Percentiles rank a stretch among this genome's conserved stretches.
Conservation (phyloP, 2,888 invertebrate species). For the Drosophila imparisetae region DNA sequence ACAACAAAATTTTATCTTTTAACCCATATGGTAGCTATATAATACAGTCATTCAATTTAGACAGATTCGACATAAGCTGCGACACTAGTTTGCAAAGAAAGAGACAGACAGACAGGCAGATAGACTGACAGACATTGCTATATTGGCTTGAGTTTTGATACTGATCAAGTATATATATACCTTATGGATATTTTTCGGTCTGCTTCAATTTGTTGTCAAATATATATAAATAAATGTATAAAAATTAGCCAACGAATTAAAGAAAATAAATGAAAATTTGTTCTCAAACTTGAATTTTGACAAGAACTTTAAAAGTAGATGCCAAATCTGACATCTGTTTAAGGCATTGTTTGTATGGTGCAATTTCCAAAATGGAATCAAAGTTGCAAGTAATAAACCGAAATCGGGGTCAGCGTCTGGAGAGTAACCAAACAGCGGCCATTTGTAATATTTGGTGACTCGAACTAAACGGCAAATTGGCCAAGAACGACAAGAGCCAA, state of each 20-base stretch:
- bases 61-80: background rate
- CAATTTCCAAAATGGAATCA: conserved; percentile 40
- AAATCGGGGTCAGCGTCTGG: conserved; percentile 53
- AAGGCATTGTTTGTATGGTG: background rate
- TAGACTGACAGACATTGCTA: background rate
- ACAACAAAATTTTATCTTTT: no score
- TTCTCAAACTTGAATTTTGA: background rate
- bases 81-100: no score
- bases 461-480: conserved; percentile 52
- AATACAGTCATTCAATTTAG: background rate
- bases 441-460: conserved; percentile 40
- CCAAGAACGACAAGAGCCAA: conserved; percentile 64
- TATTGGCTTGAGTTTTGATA: background rate
- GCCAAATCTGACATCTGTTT: background rate
- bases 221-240: no score
- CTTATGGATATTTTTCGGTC: background rate
- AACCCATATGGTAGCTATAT: background rate
- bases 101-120: background rate
- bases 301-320: background rate
- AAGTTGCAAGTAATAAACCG: conserved; percentile 24
- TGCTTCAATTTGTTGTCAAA: no score
- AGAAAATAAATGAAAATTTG: background rate
- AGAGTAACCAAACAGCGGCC: conserved; percentile 12
- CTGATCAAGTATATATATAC: background rate
- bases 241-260: background rate